Percentiles rank a stretch among this genome's conserved stretches.
phyloP scores from a whole-genome alignment of 2,113 vertebrate genomes.

The Chaetorhynchus papuensis region DNA sequence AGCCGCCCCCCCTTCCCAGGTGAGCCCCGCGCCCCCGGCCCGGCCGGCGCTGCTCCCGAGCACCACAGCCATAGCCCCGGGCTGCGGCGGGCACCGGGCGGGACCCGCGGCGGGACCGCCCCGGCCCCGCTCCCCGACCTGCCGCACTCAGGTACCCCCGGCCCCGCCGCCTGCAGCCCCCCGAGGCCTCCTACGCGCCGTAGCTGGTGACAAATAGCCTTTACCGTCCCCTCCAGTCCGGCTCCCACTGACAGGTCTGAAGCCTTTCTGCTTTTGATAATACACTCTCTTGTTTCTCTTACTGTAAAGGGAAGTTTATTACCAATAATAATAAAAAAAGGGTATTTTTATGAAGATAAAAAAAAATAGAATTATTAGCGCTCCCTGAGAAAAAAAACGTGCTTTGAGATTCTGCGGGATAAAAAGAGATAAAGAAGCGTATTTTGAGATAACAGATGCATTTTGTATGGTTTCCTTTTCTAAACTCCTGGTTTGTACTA shows the following conservation, averaged over 20 bases:
- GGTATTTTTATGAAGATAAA: conserved; percentile 77
- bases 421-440: conserved; percentile 55
- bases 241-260: conserved; percentile 49
- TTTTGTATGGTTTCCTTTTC: conserved; percentile 78
- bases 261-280: conserved; percentile 83
- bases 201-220: conserved; percentile 43
- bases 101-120: background rate
- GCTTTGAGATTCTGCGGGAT: conserved; percentile 60
- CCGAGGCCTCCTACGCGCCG: background rate
- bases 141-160: conserved; percentile 18
- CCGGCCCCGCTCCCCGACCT: background rate
- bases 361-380: conserved; percentile 43
- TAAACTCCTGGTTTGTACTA: conserved; percentile 65
- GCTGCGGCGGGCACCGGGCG: background rate
- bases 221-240: conserved; percentile 22
- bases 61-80: conserved; percentile 37
- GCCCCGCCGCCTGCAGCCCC: background rate
- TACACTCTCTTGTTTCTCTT: conserved; percentile 70
- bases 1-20: background rate
- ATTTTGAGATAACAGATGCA: conserved; percentile 74
- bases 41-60: background rate
- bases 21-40: background rate
- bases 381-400: conserved; percentile 49
- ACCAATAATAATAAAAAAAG: conserved; percentile 63
- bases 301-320: conserved; percentile 78